A percentile compares a stretch with the other conserved stretches of the same genome.
Evolutionary conservation across 2,888 invertebrate genomes (phyloP).

Genomic region (Epistrophella euchroma): DNA sequence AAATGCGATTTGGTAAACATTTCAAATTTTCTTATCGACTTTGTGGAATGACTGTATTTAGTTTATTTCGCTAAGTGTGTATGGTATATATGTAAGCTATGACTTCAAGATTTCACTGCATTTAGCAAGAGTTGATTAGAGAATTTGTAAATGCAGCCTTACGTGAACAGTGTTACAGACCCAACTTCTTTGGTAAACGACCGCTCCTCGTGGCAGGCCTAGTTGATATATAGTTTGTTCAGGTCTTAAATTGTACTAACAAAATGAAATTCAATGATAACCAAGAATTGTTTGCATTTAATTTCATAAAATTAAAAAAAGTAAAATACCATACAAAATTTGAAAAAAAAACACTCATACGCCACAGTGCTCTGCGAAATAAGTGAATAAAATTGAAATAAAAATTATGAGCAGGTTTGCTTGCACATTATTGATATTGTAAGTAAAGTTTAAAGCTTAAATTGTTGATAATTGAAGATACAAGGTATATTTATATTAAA

Average conservation of each 20-base stretch:
- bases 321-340: neutral
- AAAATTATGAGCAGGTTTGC: neutral
- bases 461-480: no score
- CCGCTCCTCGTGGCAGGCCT: no score
- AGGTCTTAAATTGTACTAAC: no score
- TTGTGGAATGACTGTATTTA: neutral
- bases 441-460: no score
- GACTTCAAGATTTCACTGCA: neutral
- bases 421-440: no score
- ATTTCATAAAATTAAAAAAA: no score
- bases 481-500: no score
- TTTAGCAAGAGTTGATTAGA: neutral
- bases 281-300: no score
- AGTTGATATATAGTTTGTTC: no score
- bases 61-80: neutral
- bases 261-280: no score
- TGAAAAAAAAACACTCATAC: neutral
- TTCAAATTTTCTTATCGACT: neutral
- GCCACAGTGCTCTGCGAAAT: neutral
- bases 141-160: neutral
- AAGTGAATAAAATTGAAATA: neutral
- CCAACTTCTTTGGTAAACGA: no score
- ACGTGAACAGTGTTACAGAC: no score
- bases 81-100: neutral
- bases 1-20: constrained; percentile 16